Conservation (phyloP, 2,797 vertebrate genomes). For the Nyctalus aviator region DNA sequence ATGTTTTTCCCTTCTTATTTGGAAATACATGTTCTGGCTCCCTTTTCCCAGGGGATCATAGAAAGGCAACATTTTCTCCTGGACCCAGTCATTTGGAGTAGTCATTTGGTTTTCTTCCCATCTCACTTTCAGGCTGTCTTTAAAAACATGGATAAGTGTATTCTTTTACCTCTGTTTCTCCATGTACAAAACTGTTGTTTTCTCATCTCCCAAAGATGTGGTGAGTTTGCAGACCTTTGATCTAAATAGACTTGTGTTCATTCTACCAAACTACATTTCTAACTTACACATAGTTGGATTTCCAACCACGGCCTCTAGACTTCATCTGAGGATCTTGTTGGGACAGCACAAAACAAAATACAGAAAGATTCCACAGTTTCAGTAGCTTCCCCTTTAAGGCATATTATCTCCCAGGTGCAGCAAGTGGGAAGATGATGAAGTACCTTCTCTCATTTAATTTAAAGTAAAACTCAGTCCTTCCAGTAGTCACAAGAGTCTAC, state of each 20-base stretch:
- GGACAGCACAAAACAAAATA: conserved; percentile 14
- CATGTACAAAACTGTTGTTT: not conserved
- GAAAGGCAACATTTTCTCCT: not conserved
- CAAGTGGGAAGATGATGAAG: not conserved
- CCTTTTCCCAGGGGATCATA: not conserved
- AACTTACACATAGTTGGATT: not conserved
- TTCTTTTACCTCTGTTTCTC: conserved; percentile 51
- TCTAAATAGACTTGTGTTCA: conserved; percentile 39
- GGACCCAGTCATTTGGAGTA: not conserved
- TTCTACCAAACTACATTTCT: conserved; percentile 10
- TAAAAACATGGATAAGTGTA: conserved; percentile 1
- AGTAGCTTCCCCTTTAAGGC: not conserved
- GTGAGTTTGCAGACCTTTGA: not conserved
- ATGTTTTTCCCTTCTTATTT: not conserved
- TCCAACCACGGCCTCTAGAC: not conserved
- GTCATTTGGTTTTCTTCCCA: not conserved
- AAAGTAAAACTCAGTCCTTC: not conserved
- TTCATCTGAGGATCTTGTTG: not conserved
- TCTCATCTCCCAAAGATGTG: not conserved
- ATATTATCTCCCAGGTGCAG: not conserved
- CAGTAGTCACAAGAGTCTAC: not conserved
- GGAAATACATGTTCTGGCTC: not conserved
- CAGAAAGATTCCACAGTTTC: not conserved
- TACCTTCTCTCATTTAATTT: not conserved
- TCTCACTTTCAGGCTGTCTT: not conserved